Evolutionary conservation across 2,113 vertebrate species (phyloP).

Genomic region (Hippoglossus stenolepis): DNA sequence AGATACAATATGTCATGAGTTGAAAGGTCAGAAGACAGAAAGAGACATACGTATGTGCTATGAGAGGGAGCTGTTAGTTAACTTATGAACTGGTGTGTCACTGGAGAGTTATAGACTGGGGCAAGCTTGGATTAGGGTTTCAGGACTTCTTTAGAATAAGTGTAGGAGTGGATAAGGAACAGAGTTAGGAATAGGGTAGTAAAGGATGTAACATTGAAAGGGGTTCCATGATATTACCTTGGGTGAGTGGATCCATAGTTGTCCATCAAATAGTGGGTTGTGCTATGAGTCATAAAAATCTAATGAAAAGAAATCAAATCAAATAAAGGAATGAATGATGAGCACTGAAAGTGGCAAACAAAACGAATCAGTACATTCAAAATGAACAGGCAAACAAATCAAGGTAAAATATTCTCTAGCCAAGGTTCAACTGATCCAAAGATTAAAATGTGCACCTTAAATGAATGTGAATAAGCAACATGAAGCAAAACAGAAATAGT

Average conservation of each 20-base stretch:
- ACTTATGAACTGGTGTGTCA: neutral
- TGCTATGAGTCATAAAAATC: conserved; percentile 80
- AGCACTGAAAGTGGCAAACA: conserved; percentile 71
- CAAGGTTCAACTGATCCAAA: conserved; percentile 38
- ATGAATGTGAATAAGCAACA: conserved; percentile 56
- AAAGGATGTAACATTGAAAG: conserved; percentile 54
- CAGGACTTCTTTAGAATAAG: conserved; percentile 15
- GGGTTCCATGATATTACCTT: conserved; percentile 72
- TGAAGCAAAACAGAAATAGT: conserved; percentile 60
- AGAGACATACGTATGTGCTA: conserved; percentile 21
- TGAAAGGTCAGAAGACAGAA: conserved; percentile 41
- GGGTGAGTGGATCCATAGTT: conserved; percentile 72
- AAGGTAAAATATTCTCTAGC: conserved; percentile 41
- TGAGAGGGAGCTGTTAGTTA: conserved; percentile 11
- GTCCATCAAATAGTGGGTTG: conserved; percentile 78
- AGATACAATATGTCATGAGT: conserved; percentile 27
- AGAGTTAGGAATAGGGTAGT: conserved; percentile 60
- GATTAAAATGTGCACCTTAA: conserved; percentile 38
- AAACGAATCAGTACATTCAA: conserved; percentile 73
- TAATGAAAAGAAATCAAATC: conserved; percentile 83
- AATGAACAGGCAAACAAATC: conserved; percentile 69
- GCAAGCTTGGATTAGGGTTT: conserved; percentile 37
- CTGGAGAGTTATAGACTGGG: conserved; percentile 7
- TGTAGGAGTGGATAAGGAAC: conserved; percentile 48
- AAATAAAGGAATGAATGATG: conserved; percentile 77